A percentile compares a stretch with the other conserved stretches of the same genome.
phyloP scores from a whole-genome alignment of 2,888 invertebrate species.

The Salticus scenicus region DNA sequence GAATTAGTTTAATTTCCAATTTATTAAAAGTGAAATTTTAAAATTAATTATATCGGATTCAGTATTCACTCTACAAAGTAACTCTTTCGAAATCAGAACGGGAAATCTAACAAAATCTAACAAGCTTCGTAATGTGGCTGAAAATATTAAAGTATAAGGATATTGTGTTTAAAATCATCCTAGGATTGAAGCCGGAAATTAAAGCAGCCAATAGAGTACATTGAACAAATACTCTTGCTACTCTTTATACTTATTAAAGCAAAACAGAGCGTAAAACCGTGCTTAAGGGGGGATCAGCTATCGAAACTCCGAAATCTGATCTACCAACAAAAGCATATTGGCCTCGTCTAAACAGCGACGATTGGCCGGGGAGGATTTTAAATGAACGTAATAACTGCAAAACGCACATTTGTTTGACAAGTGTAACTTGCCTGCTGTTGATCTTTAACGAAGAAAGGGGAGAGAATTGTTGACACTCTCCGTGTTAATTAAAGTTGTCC shows the following conservation, averaged over 20 bases:
- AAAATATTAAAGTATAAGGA: background rate
- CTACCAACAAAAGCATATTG: background rate
- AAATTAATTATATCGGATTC: no score
- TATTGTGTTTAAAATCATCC: background rate
- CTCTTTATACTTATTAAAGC: conserved; percentile 12
- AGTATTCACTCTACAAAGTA: no score
- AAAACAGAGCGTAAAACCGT: background rate
- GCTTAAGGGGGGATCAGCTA: background rate
- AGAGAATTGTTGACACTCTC: conserved; percentile 37
- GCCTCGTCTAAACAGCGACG: background rate
- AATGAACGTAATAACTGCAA: conserved; percentile 15
- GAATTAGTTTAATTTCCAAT: no score
- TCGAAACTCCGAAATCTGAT: background rate
- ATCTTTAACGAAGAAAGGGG: conserved; percentile 19
- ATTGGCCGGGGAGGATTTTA: background rate
- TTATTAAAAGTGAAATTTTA: no score
- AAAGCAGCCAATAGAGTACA: background rate
- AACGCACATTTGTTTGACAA: conserved; percentile 34
- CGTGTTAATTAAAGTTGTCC: conserved; percentile 63
- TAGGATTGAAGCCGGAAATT: background rate
- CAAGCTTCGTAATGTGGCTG: background rate
- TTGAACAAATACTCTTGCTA: background rate
- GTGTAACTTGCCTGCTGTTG: conserved; percentile 53
- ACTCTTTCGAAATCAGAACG: no score
- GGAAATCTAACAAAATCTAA: no score